Base-by-base conservation (phyloP, 2,888 invertebrate species). In the Dolichomitus sp. region DNA sequence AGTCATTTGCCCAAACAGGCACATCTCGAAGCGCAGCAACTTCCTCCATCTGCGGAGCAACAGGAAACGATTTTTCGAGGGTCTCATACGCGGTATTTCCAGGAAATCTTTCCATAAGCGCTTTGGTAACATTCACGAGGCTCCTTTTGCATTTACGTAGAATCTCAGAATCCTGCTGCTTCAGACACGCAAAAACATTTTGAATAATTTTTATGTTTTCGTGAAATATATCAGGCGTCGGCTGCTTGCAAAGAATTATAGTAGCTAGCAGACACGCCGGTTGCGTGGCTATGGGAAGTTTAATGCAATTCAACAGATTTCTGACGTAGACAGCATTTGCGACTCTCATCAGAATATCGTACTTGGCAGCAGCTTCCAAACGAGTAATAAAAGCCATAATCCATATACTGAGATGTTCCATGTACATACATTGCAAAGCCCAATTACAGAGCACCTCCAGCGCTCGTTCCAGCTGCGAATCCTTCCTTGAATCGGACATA, bases 401-500 rank as follows among this genome's bases (percentile, higher is more conserved):
- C 95, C 97, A 96, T 11, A 95, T 94, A 33, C 96, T 95, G 0
- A 97, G 94, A 61, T 95, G 95, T 2, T 96, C 95, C 0, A 96
- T 96, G 81, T 95, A 95, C 30, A 95, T 95, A 95, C 96, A 96
- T 74, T 95, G 94, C 0, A 95, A 94, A 75, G 97, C 92, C 97
- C 97, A 97, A n/a, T 94, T 94, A 88, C 96, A 97, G 0, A 97
- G 94, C 63, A 96, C 95, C 23, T 94, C 94, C 2, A 97, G 94
- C 0, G 96, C 96, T 66, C 95, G 95, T 19, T 95, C 94, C 9
- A 97, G 94, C 45, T 95, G 95, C 0, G 94, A 94, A 12, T 95
- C 95, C 0, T 90, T 93, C 4, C 84, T 84, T 11, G 94, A 93
- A 1, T 92, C 93, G 12, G 93, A 93, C 84, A 95, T 77, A 88